Evolutionary conservation across 2,113 vertebrate species (phyloP).

Genomic region (Sprattus sprattus): DNA sequence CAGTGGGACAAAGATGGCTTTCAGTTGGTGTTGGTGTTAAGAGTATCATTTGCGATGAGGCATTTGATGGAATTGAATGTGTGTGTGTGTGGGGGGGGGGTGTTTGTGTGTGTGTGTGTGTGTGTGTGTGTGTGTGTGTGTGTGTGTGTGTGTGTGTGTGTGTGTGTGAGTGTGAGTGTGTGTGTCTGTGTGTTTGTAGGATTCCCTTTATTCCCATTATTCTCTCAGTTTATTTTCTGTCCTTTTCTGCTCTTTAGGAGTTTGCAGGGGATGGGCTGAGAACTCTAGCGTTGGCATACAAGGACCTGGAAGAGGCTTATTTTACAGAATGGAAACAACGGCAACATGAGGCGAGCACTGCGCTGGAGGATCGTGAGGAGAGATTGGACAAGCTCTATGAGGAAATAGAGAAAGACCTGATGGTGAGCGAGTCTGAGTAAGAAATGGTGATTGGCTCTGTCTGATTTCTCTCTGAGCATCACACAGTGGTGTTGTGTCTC

Average conservation of each 20-base stretch:
- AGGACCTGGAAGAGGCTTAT: slow-evolving; percentile 79
- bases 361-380: slow-evolving; percentile 77
- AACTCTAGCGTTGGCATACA: slow-evolving; percentile 87
- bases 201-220: not conserved
- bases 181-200: slow-evolving; percentile 31
- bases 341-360: slow-evolving; percentile 79
- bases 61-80: not conserved
- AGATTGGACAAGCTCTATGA: slow-evolving; percentile 81
- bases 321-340: slow-evolving; percentile 79
- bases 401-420: slow-evolving; percentile 88
- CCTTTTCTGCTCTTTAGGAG: slow-evolving; percentile 70
- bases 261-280: slow-evolving; percentile 90
- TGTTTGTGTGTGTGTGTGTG: not conserved
- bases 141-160: not conserved
- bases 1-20: not conserved
- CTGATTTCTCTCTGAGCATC: not conserved
- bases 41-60: not conserved
- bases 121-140: no score
- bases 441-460: no score
- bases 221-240: not conserved
- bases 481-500: not conserved
- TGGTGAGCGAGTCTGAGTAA: slow-evolving; percentile 66
- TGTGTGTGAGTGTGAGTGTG: not conserved
- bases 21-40: no score
- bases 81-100: no score